Evolutionary conservation across 2,888 invertebrate species (phyloP).

Genomic region (Brachypalpus laphriformis): DNA sequence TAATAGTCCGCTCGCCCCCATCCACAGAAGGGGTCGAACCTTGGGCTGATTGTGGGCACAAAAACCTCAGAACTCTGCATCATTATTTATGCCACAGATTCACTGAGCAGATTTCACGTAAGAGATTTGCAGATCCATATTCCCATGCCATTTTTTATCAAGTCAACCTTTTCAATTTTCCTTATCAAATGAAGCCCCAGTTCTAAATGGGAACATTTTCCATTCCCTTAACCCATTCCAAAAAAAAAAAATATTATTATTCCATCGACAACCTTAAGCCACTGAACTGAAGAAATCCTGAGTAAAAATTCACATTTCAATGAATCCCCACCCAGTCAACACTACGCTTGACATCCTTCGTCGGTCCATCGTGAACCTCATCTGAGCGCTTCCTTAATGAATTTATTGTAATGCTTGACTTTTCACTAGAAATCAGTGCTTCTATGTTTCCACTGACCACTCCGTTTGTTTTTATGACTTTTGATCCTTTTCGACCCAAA

Average conservation of each 20-base stretch:
- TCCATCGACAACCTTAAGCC: not conserved
- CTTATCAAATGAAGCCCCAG: not conserved
- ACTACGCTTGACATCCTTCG: slow-evolving; percentile 31
- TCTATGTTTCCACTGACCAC: not conserved
- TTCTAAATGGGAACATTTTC: not conserved
- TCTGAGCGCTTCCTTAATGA: slow-evolving; percentile 12
- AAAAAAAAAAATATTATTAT: not conserved
- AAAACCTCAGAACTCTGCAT: no score
- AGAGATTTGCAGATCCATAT: no score
- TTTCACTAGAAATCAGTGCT: slow-evolving; percentile 19
- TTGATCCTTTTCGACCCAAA: slow-evolving; percentile 23
- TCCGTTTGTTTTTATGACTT: slow-evolving; percentile 46
- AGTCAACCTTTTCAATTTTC: no score
- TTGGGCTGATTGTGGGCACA: no score
- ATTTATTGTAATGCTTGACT: slow-evolving; percentile 21
- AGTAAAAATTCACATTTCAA: slow-evolving; percentile 27
- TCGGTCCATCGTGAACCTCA: not conserved
- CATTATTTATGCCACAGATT: no score
- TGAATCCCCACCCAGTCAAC: not conserved
- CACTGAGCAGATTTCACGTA: no score
- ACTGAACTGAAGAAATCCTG: slow-evolving; percentile 1
- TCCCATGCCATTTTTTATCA: no score
- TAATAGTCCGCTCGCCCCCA: no score
- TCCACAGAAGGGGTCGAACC: no score
- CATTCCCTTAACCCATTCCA: not conserved